Evolutionary conservation across 2,113 vertebrate genomes (phyloP).

Genomic region (Gymnobelideus leadbeateri): DNA sequence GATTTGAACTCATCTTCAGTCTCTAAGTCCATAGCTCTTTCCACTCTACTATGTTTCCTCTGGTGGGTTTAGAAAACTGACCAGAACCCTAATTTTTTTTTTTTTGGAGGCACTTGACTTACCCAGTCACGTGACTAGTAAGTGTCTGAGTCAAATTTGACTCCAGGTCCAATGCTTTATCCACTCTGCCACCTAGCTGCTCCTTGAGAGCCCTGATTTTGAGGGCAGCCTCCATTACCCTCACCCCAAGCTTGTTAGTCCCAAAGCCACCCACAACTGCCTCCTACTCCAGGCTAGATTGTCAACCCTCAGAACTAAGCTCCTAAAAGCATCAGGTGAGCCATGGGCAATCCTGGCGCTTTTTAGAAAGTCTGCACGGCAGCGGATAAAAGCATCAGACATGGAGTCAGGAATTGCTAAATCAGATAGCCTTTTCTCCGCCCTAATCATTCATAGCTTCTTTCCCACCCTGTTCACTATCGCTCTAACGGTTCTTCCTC

Average conservation of each 20-base stretch:
- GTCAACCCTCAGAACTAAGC: background rate
- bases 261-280: too few relatives aligned
- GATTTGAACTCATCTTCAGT: background rate
- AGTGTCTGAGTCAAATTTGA: background rate
- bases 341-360: background rate
- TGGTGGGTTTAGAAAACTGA: background rate
- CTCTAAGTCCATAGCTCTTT: background rate
- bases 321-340: background rate
- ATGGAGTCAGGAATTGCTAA: background rate
- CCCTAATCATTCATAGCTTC: background rate
- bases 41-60: background rate
- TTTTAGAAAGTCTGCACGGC: background rate
- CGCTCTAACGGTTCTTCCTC: background rate
- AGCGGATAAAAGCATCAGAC: background rate
- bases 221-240: background rate
- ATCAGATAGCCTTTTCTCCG: background rate
- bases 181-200: background rate
- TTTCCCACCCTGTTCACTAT: background rate
- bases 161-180: background rate
- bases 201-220: background rate
- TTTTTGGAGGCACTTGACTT: background rate
- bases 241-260: background rate
- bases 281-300: too few relatives aligned
- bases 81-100: background rate
- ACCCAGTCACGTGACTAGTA: background rate